Base-by-base conservation (phyloP, 2,888 invertebrate genomes). In the Pollenia labialis region DNA sequence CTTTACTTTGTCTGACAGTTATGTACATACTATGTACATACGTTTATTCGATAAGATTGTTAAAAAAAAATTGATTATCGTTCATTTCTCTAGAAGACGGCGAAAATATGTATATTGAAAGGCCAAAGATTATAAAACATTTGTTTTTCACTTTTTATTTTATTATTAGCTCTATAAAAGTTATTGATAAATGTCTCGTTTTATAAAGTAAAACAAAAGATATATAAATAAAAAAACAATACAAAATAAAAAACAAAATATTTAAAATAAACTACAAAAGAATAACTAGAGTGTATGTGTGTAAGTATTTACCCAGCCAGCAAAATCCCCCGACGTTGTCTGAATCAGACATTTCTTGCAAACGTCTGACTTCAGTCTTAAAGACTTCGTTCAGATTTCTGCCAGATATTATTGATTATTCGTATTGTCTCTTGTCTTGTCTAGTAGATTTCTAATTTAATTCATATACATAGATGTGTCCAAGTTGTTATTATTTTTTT, bases 161-260 rank as follows among this genome's bases (percentile, higher is more conserved):
- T 60, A 32, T 64, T 69, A 60, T 71, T 69, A 71, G 16, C 52
- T 62, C 32, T 71, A 32, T 62, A 79, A 50, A 79, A 58, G 48
- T 80, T 54, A 46, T 72, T 54, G 8, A 69, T 46, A 68, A 79
- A 62, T 48, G 12, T 72, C 46, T 72, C 48, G 72, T 64, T 46
- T 60, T 72, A 50, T 48, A 69, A 72, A 62, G 42, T 52, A 42
- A 58, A 56, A 56, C 23, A 32, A 23, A 69, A 14, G 18, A 54
- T 14, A 50, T 54, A 54, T 58, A 12, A 16, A n/a, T n/a, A 40
- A 56, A 71, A 56, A 58, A 64, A 48, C 44, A 32, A 32, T 32
- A 32, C 32, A 32, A 64, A 62, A 32, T 75, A 40, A 79, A 71
- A 62, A 74, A 74, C 44, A 68, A 74, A 60, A 46, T 84, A 79